Percentiles rank a stretch among this genome's conserved stretches.
Conservation (phyloP, 2,888 invertebrate genomes). For the Andrena hattorfiana region DNA sequence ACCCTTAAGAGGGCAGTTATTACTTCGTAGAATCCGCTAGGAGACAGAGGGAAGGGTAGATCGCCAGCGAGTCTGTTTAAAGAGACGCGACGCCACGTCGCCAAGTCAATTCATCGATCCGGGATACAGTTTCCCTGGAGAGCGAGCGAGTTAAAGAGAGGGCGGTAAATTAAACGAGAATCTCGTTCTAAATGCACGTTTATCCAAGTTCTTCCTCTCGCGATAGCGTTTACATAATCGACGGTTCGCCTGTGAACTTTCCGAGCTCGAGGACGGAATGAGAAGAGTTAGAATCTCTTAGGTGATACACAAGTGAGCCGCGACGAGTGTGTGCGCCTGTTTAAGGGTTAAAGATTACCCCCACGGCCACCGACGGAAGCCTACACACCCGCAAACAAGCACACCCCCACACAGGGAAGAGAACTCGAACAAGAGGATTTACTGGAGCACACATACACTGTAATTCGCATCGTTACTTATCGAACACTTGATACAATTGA, state of each 20-base stretch:
- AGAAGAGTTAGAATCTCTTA: constrained; percentile 24
- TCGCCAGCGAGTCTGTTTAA: constrained; percentile 23
- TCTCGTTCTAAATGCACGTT: constrained; percentile 49
- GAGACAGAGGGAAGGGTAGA: background rate
- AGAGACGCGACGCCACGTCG: constrained; percentile 23
- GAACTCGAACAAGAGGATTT: constrained; percentile 8
- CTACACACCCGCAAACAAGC: background rate
- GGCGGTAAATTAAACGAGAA: background rate
- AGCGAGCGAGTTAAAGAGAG: background rate
- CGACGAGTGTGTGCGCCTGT: constrained; percentile 40
- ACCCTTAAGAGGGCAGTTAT: constrained; percentile 56
- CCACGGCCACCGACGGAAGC: constrained; percentile 15
- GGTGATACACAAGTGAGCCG: background rate
- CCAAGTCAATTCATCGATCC: constrained; percentile 47
- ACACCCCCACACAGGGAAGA: background rate
- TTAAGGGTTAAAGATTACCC: constrained; percentile 62
- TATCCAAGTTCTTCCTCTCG: constrained; percentile 64
- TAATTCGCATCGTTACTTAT: background rate
- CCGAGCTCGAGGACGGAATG: background rate
- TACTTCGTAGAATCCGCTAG: constrained; percentile 18
- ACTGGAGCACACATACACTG: constrained; percentile 22
- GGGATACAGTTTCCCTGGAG: constrained; percentile 22
- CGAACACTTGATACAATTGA: background rate
- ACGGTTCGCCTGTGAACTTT: constrained; percentile 42
- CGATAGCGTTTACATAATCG: constrained; percentile 41